Base-by-base conservation (phyloP, 2,113 vertebrate genomes). In the Vulpes ferrilata region DNA sequence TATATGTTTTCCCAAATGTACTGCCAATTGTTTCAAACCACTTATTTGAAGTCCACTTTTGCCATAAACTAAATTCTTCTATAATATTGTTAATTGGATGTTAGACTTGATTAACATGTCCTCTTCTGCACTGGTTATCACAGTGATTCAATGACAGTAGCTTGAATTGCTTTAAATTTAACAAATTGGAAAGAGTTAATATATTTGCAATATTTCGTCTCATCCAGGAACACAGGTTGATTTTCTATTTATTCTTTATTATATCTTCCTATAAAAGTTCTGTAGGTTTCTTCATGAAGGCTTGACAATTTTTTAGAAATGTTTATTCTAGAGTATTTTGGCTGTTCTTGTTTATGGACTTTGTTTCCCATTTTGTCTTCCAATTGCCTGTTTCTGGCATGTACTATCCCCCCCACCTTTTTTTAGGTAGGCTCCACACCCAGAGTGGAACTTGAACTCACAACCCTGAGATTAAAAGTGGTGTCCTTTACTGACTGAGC, bases 181-280 rank as follows among this genome's bases (percentile, higher is more conserved):
- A 88, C 20, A 94, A 69, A 86, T 73, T 64, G 19, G 65, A 95
- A 73, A 69, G 32, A 87, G 82, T 93, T 35, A 89, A 84, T 92
- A 48, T 85, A 76, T 94, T 76, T 88, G 59, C 27, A 81, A 53
- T 73, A 94, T 55, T 86, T 90, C 55, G 87, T 94, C n/a, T 32
- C 30, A 87, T 25, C 7, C 48, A 53, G 25, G 35, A 94, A 83
- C 27, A 23, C 51, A 3, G 9, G 7, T 73, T 64, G 23, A 67
- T 11, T 94, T 95, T 87, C 43, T 87, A 4, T 88, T 64, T 86
- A 91, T 85, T 95, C 71, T 87, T 79, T 60, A 65, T 91, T 81
- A 57, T 67, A 19, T 60, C 51, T 91, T 95, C 30, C 51, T 88
- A 1, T 84, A 51, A 91, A 88, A 88, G 3, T 35, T 62, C 53